Conservation (phyloP, 92 coral and sea anemone genomes). For the Actinostola sp. region DNA sequence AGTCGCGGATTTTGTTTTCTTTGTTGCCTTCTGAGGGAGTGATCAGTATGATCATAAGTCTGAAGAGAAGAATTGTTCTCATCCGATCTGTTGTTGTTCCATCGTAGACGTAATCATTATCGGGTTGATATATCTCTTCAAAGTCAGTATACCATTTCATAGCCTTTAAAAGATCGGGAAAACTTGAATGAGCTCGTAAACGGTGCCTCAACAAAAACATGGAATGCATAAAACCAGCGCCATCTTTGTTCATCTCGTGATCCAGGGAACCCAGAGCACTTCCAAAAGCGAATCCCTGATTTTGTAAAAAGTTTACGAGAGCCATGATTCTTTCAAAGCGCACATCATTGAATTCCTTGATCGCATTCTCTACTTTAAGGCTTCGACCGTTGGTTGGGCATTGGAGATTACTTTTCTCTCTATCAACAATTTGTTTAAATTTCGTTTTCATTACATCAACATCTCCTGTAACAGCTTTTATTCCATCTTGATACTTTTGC, state of each 20-base stretch:
- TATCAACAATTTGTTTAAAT: not conserved
- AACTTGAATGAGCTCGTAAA: not conserved
- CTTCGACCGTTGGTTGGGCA: not conserved
- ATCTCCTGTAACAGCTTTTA: not conserved
- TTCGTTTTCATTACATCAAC: not conserved
- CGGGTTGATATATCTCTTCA: slow-evolving; percentile 66
- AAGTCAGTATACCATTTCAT: slow-evolving; percentile 71
- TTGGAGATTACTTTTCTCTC: not conserved
- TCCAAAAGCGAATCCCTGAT: slow-evolving; percentile 73
- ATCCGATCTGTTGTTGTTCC: slow-evolving; percentile 72
- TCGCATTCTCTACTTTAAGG: not conserved
- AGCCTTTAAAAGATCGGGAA: not conserved
- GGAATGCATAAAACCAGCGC: slow-evolving; percentile 68
- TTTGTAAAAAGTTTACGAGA: not conserved
- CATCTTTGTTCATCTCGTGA: slow-evolving; percentile 72
- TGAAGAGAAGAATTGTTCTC: slow-evolving; percentile 62
- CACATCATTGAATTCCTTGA: not conserved
- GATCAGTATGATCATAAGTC: slow-evolving; percentile 63
- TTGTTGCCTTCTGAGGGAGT: slow-evolving; percentile 41
- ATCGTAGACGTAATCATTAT: slow-evolving; percentile 19
- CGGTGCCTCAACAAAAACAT: slow-evolving; percentile 45
- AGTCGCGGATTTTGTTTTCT: slow-evolving; percentile 60
- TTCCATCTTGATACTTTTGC: not conserved
- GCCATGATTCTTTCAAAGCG: not conserved
- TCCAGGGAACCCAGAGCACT: slow-evolving; percentile 79